Evolutionary conservation across 2,888 invertebrate genomes (phyloP).

Genomic region (Machimus atricapillus): DNA sequence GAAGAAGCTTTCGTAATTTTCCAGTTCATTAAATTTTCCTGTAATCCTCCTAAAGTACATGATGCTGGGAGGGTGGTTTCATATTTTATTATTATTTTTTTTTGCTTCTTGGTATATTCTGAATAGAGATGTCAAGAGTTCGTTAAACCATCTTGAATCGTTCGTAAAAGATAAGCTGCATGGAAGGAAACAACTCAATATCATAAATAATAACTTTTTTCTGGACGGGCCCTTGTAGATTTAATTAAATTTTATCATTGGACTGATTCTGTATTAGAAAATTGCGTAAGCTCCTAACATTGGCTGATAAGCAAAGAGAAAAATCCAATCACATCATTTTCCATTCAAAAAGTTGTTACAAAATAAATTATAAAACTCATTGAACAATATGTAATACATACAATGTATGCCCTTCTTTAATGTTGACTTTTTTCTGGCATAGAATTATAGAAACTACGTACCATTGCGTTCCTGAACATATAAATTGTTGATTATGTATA

Average conservation of each 20-base stretch:
- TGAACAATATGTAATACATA: too few relatives aligned
- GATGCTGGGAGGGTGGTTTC: not conserved
- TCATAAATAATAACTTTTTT: not conserved
- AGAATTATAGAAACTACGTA: not conserved
- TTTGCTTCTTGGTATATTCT: not conserved
- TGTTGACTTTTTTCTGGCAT: not conserved
- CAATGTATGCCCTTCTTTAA: not conserved
- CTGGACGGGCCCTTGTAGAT: not conserved
- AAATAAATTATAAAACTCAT: not conserved
- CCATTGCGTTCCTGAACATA: not conserved
- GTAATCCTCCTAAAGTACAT: constrained; percentile 30
- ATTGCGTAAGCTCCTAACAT: not conserved
- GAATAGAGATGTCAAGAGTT: constrained; percentile 19
- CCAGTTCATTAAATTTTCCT: constrained; percentile 44
- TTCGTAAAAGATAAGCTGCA: not conserved
- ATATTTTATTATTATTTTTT: not conserved
- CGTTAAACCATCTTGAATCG: not conserved
- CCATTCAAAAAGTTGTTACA: not conserved
- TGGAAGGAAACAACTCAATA: not conserved
- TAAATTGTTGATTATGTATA: not conserved
- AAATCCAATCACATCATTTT: not conserved
- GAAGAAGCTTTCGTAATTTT: constrained; percentile 40
- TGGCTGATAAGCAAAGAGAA: not conserved
- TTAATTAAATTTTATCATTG: not conserved
- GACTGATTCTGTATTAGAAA: not conserved